Base-by-base conservation (phyloP, 2,797 vertebrate genomes). In the Leuciscus waleckii region DNA sequence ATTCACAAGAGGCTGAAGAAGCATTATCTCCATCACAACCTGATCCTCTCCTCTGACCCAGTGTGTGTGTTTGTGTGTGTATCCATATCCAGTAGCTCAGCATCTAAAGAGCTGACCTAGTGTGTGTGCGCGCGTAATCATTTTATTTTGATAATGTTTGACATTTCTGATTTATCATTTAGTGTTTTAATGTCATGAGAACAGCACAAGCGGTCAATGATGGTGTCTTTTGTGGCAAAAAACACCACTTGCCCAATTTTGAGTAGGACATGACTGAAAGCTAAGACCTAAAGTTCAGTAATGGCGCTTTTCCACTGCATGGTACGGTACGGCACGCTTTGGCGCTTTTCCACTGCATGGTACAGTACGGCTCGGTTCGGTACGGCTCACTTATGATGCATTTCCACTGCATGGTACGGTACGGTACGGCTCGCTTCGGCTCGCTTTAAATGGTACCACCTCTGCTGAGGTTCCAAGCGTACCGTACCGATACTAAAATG, bases 1-100 rank as follows among this genome's bases (percentile, higher is more conserved):
- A 80, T 73, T 75, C 21, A 70, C 49, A 81, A 86, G 81, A 79
- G 54, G 87, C 81, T 86, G 81, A 86, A 88, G 65, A 54, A 68
- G 81, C 84, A 88, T 85, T 85, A 85, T 85, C 84, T 88, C 32
- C 81, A 88, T 79, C 76, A 68, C 61, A 82, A 84, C 73, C 63
- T 83, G 58, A 88, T 80, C 84, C 75, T 83, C 76, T 86, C 86
- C 69, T 79, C 84, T 74, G 75, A 81, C 49, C 85, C 51, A 85
- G 39, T 65, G 54, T 63, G n/a, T 73, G 81, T 74, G 49, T 58
- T 23, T 74, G 61, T 54, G 82, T 58, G 74, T 75, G 9, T 32
- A 32, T 78, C n/a, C 76, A 79, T 79, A 79, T 79, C 67, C 73
- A 78, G 46, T 56, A 76, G 74, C 58, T 79, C 76, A 81, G 70